Conservation (phyloP, 2,113 vertebrate species). For the Euleptes europaea region DNA sequence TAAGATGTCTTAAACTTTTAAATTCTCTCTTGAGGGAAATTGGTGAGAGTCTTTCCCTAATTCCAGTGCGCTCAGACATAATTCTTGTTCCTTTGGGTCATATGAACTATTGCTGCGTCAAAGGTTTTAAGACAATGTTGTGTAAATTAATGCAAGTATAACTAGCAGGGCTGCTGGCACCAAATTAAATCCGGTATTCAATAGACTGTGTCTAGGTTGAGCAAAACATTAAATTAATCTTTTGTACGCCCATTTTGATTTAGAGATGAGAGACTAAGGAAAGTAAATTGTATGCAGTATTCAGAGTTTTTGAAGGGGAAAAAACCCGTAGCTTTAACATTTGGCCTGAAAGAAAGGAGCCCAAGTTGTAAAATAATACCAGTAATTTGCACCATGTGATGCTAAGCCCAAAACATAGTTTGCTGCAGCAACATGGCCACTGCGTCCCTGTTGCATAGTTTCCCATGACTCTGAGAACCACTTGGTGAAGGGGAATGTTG, state of each 20-base stretch:
- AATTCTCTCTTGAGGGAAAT: conserved; percentile 23
- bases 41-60: conserved; percentile 25
- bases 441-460: neutral
- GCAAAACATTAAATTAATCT: conserved; percentile 63
- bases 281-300: conserved; percentile 46
- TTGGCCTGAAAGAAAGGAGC: neutral
- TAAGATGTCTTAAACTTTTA: conserved; percentile 4
- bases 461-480: neutral
- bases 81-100: conserved; percentile 27
- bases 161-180: conserved; percentile 43
- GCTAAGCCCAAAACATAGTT: neutral
- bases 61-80: conserved; percentile 51
- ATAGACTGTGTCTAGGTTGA: conserved; percentile 53
- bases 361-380: neutral
- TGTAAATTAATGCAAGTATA: conserved; percentile 62
- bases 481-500: neutral
- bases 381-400: neutral
- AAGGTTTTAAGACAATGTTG: conserved; percentile 41
- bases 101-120: conserved; percentile 43
- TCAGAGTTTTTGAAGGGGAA: conserved; percentile 34
- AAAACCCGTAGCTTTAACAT: neutral
- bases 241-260: conserved; percentile 56
- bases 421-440: neutral
- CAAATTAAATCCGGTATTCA: conserved; percentile 64
- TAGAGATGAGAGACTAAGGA: conserved; percentile 44